These are phyloP conservation scores for Ambastaia sidthimunki DNA, from an alignment of 2,797 vertebrate species.

Conservation along the genomic window DNA sequence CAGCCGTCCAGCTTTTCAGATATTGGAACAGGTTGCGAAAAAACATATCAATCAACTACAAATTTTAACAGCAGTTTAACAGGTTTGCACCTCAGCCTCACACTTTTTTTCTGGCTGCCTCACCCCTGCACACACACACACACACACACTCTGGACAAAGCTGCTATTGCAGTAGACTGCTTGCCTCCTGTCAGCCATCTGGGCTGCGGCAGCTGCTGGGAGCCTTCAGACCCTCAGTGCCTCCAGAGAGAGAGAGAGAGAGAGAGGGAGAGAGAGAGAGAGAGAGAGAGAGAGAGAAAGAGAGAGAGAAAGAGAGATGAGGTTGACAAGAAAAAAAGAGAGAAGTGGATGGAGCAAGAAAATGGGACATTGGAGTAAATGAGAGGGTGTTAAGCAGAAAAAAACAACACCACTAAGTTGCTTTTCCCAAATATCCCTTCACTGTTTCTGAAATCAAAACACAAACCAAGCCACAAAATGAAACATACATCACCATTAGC, in stretches of 20 bases:
- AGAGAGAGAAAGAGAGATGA: background rate
- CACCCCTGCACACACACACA: constrained; percentile 45
- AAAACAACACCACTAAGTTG: constrained; percentile 4
- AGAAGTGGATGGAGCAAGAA: constrained; percentile 25
- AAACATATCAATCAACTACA: background rate
- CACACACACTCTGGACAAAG: constrained; percentile 46
- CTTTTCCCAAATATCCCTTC: constrained; percentile 25
- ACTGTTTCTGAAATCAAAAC: constrained; percentile 7
- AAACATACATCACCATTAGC: constrained; percentile 31
- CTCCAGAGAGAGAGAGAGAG: constrained; percentile 27
- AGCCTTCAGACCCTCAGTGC: constrained; percentile 22
- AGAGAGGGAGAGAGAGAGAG: background rate
- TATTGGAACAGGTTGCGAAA: background rate
- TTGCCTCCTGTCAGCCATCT: constrained; percentile 52
- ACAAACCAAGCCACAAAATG: constrained; percentile 25
- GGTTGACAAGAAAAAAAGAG: background rate
- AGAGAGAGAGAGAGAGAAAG: constrained; percentile 12
- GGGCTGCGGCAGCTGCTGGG: constrained; percentile 51
- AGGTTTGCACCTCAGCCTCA: background rate
- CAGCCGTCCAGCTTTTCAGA: no score
- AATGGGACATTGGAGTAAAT: constrained; percentile 14
- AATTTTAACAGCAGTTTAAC: constrained; percentile 17
- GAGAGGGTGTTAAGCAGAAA: background rate
- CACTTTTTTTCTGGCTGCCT: background rate
- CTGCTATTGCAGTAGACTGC: constrained; percentile 35